Evolutionary conservation across 2,797 vertebrate species (phyloP), one percentile per base, ranked within the genome.

Genomic region (Melanotaenia nigrans): DNA sequence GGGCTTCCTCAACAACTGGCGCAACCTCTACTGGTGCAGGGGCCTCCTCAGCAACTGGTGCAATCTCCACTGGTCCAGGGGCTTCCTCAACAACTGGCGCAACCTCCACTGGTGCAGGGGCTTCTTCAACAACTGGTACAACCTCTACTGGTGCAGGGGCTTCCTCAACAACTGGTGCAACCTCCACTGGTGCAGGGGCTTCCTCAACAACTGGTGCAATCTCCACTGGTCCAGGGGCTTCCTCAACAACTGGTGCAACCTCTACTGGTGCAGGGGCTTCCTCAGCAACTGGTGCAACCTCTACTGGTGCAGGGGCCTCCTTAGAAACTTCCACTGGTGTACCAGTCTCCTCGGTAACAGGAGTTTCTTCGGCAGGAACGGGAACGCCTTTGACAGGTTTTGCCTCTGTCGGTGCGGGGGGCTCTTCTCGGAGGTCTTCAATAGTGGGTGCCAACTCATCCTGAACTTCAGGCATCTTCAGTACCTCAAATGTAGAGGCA

Each of bases 401-500:
- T 5, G 32, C 25, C 35, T 71, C 69, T 25, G 33, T 62, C 73
- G 63, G 24, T 36, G 36, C 32, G 6, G 1, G 8, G 5, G 65
- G 14, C 13, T 69, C 72, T 35, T 63, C 61, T 56, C 70, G 56
- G 38, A 67, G 3, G 2, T 75, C 77, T 71, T 83, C 67, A 53
- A 40, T n/a, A 32, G 58, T 12, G 0, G 71, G 36, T 22, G 45
- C 42, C 30, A 69, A 28, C 13, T 73, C 71, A 62, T 84, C 78
- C 8, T 56, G 28, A n/a, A 61, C 66, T 11, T 83, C 80, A 47
- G 36, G 13, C 12, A 49, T 77, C 70, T 62, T 79, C 68, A 14
- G 70, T 66, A 68, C 58, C 33, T 83, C 87, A 38, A 79, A 2
- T 45, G 82, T 22, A 65, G 92, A 90, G 51, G 89, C 87, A 70